Percentiles rank a stretch among this genome's conserved stretches.
phyloP scores from a whole-genome alignment of 2,113 vertebrate species.

The Daphoenositta chrysoptera region DNA sequence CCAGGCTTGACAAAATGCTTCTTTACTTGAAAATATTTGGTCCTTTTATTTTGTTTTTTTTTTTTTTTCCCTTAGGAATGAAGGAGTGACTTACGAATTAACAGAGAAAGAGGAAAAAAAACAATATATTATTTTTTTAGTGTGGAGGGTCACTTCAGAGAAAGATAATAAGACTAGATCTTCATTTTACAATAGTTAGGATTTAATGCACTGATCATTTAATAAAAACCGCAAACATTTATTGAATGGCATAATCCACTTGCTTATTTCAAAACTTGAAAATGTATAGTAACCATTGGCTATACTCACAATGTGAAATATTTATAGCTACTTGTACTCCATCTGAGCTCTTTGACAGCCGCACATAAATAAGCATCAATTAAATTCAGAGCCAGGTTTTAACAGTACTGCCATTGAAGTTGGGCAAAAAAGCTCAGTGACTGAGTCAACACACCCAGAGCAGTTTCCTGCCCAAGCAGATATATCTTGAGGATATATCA shows the following conservation, averaged over 20 bases:
- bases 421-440: neutral
- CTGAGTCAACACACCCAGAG: neutral
- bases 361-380: neutral
- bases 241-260: neutral
- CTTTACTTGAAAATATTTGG: neutral
- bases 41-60: neutral
- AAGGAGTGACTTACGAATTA: rapidly evolving
- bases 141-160: neutral
- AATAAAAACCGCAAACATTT: neutral
- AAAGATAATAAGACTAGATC: neutral
- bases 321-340: neutral
- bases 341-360: neutral
- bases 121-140: neutral
- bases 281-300: neutral
- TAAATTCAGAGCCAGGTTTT: neutral
- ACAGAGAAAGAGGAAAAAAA: neutral
- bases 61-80: rapidly evolving
- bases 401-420: neutral
- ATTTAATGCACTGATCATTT: neutral
- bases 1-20: neutral
- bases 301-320: neutral
- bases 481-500: neutral
- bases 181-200: neutral
- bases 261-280: neutral
- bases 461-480: neutral